These are phyloP conservation scores for Falco columbarius DNA, from an alignment of 2,797 vertebrate genomes.

Conservation along the genomic window DNA sequence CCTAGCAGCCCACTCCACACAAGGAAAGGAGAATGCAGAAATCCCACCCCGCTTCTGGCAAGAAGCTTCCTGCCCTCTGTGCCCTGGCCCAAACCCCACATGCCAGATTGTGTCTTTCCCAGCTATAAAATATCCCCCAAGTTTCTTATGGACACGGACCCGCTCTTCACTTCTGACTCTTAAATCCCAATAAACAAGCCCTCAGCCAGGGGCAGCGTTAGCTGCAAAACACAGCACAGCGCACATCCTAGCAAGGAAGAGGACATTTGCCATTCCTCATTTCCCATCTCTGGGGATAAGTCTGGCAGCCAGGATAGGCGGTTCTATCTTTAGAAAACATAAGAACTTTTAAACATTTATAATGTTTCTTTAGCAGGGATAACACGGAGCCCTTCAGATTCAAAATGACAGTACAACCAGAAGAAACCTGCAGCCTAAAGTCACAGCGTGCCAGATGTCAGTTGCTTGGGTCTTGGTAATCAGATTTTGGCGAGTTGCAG, in stretches of 20 bases:
- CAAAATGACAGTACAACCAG: background rate
- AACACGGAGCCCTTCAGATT: background rate
- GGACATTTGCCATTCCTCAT: background rate
- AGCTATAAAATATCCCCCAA: background rate
- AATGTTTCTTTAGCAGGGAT: background rate
- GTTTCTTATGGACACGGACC: background rate
- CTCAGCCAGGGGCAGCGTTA: background rate
- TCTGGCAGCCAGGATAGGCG: background rate
- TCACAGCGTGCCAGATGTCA: background rate
- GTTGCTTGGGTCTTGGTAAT: background rate
- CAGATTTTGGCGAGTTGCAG: background rate
- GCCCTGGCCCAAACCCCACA: background rate
- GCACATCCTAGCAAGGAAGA: background rate
- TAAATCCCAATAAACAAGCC: background rate
- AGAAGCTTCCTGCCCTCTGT: background rate
- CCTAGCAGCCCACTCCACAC: background rate
- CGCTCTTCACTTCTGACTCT: background rate
- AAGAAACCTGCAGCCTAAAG: background rate
- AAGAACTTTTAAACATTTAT: slow-evolving; percentile 39
- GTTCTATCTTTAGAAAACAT: slow-evolving; percentile 24
- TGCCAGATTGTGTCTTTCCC: background rate
- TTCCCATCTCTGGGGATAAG: background rate
- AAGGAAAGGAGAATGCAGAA: background rate
- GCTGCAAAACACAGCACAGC: background rate
- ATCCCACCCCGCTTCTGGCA: background rate